Percentiles rank a stretch among this genome's conserved stretches.
Conservation (phyloP, 2,113 vertebrate genomes). For the Chelonoidis abingdonii region DNA sequence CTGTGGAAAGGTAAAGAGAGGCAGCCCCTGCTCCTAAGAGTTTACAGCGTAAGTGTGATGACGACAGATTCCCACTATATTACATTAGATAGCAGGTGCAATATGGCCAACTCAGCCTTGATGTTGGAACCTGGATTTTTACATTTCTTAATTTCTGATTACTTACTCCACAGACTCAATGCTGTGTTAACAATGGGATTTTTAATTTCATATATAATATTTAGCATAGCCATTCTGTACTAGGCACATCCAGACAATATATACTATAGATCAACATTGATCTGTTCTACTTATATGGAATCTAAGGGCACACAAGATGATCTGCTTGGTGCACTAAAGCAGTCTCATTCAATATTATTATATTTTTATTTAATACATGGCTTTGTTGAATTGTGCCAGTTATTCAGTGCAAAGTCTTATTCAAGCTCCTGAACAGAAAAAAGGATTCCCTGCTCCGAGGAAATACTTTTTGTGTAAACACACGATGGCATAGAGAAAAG, state of each 20-base stretch:
- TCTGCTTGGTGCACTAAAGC: background rate
- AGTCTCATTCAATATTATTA: background rate
- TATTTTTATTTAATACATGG: background rate
- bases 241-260: background rate
- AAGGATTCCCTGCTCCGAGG: background rate
- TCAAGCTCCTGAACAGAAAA: background rate
- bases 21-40: background rate
- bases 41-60: background rate
- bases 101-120: background rate
- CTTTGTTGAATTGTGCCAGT: background rate
- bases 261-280: background rate
- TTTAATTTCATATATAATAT: background rate
- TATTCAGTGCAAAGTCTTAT: background rate
- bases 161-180: background rate
- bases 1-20: background rate
- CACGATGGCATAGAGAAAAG: background rate
- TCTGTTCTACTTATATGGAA: background rate
- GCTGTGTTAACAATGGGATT: background rate
- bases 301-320: background rate
- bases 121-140: background rate
- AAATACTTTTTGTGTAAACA: background rate
- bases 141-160: background rate
- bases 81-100: background rate
- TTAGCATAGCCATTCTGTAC: background rate
- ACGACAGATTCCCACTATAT: background rate